These are phyloP conservation scores for Thunnus thynnus DNA, from an alignment of 2,113 vertebrate genomes.

Conservation along the genomic window DNA sequence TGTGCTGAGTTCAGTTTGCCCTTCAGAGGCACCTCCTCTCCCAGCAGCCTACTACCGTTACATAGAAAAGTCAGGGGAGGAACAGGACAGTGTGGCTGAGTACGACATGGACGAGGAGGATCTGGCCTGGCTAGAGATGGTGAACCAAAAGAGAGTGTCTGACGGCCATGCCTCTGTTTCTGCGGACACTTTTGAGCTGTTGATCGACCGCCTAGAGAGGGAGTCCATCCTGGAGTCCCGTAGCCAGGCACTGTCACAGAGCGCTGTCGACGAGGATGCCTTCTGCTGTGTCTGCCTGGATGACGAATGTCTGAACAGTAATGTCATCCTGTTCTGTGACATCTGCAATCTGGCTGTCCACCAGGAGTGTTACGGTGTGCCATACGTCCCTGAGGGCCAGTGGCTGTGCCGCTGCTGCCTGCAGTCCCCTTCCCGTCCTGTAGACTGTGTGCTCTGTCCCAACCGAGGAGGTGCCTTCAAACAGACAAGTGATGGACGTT, in stretches of 20 bases:
- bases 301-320: constrained; percentile 98
- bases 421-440: constrained; percentile 94
- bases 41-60: constrained; percentile 92
- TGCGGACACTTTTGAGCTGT: constrained; percentile 93
- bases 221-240: constrained; percentile 96
- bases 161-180: constrained; percentile 92
- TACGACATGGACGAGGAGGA: constrained; percentile 99
- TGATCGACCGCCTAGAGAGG: constrained; percentile 94
- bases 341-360: constrained; percentile 98
- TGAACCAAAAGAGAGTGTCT: constrained; percentile 92
- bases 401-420: constrained; percentile 98
- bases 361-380: constrained; percentile 98
- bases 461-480: constrained; percentile 98
- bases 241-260: constrained; percentile 90
- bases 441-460: constrained; percentile 97
- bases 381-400: constrained; percentile 97
- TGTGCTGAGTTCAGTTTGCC: constrained; percentile 84
- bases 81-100: constrained; percentile 92
- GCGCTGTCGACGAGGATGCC: constrained; percentile 93
- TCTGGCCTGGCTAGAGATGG: constrained; percentile 96
- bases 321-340: constrained; percentile 98
- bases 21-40: constrained; percentile 87
- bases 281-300: constrained; percentile 98
- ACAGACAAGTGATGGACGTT: constrained; percentile 96
- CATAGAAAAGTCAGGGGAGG: constrained; percentile 91